Base-by-base conservation (phyloP, 2,888 invertebrate species). In the Cybosia mesomella region DNA sequence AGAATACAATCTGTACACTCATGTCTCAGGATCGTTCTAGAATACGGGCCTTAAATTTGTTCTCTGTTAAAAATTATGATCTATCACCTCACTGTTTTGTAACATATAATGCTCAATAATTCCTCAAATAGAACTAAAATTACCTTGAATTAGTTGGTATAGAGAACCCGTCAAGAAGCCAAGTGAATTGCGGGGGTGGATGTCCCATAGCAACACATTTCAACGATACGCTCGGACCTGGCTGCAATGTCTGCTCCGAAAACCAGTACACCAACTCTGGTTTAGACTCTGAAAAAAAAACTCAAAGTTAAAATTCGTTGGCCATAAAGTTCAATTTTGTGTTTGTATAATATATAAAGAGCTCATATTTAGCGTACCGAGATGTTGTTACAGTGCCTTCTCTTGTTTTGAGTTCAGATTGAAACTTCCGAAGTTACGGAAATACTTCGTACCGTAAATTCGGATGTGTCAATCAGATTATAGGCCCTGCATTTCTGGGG, bases 121-220 rank as follows among this genome's bases (percentile, higher is more conserved):
- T n/a, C 39, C 5, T 55, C 24, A 55, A 1, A 4, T 5, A 13
- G n/a, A 61, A 49, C 43, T 21, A 55, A 9, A 39, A 22, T 84
- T 83, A 96, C 97, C 97, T 96, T 77, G 96, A 96, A 86, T 96
- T 96, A 65, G 97, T 96, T 39, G 97, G 97, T 87, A 98, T 96
- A 64, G 98, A 97, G 92, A 98, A 98, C 60, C 98, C 98, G 88
- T 98, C 98, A 76, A 98, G 95, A 11, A 97, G 96, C 99, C 99
- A 99, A 63, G 97, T 96, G 92, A 99, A 98, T 89, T 98, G 97
- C 5, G 99, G 99, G 63, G 98, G 97, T 10, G 99, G 99, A 92
- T 98, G 98, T 63, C 99, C 99, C 84, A 98, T 97, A n/a, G 98
- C 98, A 72, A 98, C 98, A 93, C 99, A 99, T 92, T 98, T 98